A percentile compares a stretch with the other conserved stretches of the same genome.
Conservation (phyloP, 1,140 invertebrate genomes). For the Magallana gigas region DNA sequence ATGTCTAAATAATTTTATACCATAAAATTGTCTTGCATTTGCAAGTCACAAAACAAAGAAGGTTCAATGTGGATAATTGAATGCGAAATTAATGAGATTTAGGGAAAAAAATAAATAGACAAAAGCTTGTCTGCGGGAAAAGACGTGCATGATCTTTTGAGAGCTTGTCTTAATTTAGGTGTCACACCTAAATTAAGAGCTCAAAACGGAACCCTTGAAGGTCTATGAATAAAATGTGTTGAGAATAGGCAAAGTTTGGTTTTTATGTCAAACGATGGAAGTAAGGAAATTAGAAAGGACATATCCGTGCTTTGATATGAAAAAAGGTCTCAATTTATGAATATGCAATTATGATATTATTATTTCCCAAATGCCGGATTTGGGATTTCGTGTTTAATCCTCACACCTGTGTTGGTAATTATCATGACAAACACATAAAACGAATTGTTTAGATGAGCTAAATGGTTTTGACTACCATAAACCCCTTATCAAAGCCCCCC, state of each 20-base stretch:
- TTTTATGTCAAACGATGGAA: background rate
- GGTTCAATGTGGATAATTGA: background rate
- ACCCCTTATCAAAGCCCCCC: constrained; percentile 7
- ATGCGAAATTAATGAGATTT: background rate
- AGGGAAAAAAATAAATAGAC: background rate
- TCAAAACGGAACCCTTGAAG: background rate
- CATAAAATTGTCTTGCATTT: background rate
- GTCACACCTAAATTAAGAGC: background rate
- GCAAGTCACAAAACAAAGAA: constrained; percentile 5
- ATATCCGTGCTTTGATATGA: background rate
- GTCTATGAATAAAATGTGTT: background rate
- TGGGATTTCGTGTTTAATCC: background rate
- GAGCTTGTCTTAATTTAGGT: background rate
- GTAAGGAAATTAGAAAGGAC: background rate
- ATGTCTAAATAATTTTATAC: background rate
- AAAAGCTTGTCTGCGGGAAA: background rate
- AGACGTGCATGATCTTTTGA: background rate
- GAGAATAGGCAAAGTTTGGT: background rate
- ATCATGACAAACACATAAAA: constrained; percentile 11
- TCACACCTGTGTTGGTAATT: constrained; percentile 30
- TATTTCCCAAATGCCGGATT: constrained; percentile 28
- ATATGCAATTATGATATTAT: constrained; percentile 23
- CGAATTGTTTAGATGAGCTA: constrained; percentile 31
- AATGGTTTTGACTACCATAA: constrained; percentile 36
- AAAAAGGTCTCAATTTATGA: constrained; percentile 6